These are phyloP conservation scores for Anoplophora glabripennis DNA, from an alignment of 1,140 invertebrate species.

Conservation along the genomic window DNA sequence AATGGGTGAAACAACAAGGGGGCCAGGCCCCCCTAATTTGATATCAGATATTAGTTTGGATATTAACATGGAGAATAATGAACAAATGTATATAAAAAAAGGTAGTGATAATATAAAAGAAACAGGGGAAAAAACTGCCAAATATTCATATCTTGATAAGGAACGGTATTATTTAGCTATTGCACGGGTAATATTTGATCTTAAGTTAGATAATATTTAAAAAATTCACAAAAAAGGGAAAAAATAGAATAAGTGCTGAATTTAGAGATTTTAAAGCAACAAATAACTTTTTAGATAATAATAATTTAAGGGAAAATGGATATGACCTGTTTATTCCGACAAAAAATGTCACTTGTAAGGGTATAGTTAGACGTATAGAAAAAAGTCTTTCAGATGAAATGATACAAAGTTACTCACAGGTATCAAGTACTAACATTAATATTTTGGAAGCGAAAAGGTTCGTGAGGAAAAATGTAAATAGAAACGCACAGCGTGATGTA, in stretches of 20 bases:
- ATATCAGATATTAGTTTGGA: too few relatives aligned
- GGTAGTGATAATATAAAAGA: too few relatives aligned
- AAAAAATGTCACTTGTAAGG: constrained; percentile 1
- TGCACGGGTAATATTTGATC: not conserved
- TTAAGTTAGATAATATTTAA: constrained; percentile 2
- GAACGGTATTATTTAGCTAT: not conserved
- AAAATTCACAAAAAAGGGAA: constrained; percentile 3
- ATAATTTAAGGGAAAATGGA: not conserved
- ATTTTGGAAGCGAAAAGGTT: not conserved
- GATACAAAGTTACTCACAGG: not conserved
- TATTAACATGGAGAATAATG: too few relatives aligned
- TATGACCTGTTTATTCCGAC: constrained; percentile 2
- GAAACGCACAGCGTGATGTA: not conserved
- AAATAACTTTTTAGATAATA: not conserved
- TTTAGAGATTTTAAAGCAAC: not conserved
- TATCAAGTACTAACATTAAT: not conserved
- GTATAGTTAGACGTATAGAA: not conserved
- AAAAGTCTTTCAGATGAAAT: not conserved
- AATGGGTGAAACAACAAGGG: too few relatives aligned
- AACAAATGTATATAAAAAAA: too few relatives aligned
- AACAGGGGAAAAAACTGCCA: too few relatives aligned
- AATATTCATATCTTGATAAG: too few relatives aligned
- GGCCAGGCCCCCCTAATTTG: too few relatives aligned
- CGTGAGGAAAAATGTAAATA: not conserved
- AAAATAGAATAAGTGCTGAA: constrained; percentile 1